Conservation (phyloP, 2,797 vertebrate species). For the Pipistrellus nathusii region DNA sequence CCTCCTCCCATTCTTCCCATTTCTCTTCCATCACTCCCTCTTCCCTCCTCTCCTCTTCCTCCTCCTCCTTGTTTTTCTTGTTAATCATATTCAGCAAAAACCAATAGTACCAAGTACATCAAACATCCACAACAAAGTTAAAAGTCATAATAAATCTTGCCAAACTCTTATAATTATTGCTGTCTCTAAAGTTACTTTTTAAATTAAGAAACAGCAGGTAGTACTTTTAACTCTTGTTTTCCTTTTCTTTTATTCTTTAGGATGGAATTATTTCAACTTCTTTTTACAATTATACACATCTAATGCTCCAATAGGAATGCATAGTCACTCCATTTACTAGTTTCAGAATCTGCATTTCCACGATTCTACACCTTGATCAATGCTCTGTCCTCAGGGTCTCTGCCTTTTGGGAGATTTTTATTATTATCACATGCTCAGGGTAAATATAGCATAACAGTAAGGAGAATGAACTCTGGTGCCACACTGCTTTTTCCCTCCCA, state of each 20-base stretch:
- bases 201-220: background rate
- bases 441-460: background rate
- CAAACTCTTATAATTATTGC: background rate
- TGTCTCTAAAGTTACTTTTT: background rate
- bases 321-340: background rate
- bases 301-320: background rate
- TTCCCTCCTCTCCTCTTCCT: background rate
- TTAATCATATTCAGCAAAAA: background rate
- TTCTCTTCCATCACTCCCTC: too few species aligned
- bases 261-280: background rate
- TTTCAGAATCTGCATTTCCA: conserved; percentile 1
- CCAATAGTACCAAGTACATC: background rate
- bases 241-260: background rate
- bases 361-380: background rate
- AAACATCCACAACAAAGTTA: background rate
- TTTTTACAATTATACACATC: conserved; percentile 34
- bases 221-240: background rate
- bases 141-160: background rate
- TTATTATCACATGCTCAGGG: background rate
- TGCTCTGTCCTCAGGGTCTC: background rate
- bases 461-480: background rate
- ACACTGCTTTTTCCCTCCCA: background rate
- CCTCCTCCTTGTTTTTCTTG: background rate
- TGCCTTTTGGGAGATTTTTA: background rate
- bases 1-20: background rate